Percentiles rank a stretch among this genome's conserved stretches.
Evolutionary conservation across 2,113 vertebrate genomes (phyloP).

Genomic region (Nanger granti): DNA sequence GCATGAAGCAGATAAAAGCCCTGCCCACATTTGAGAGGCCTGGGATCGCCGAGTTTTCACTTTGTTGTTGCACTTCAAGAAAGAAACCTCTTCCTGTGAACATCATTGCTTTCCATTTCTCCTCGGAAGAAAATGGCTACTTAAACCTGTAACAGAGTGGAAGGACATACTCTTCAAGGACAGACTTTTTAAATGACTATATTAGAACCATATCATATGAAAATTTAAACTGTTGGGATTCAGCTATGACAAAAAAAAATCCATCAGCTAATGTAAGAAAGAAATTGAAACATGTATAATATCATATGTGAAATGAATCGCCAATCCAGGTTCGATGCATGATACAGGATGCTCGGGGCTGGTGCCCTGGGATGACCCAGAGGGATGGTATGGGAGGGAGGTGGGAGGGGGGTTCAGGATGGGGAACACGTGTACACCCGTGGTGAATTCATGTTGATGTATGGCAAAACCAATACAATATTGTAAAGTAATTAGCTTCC

Average conservation of each 20-base stretch:
- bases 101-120: background rate
- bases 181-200: background rate
- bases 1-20: background rate
- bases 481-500: no score
- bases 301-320: no score
- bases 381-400: no score
- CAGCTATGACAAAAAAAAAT: background rate
- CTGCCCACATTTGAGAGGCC: background rate
- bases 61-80: background rate
- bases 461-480: no score
- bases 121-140: background rate
- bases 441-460: no score
- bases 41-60: background rate
- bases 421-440: no score
- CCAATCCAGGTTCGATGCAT: no score
- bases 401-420: no score
- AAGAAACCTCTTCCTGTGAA: background rate
- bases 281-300: background rate
- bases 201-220: background rate
- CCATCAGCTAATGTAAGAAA: background rate
- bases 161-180: background rate
- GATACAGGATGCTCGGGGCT: no score
- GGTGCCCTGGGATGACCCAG: no score
- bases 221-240: background rate
- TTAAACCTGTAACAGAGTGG: background rate